Evolutionary conservation across 2,797 vertebrate genomes (phyloP).

Genomic region (Sebastes flavidus): DNA sequence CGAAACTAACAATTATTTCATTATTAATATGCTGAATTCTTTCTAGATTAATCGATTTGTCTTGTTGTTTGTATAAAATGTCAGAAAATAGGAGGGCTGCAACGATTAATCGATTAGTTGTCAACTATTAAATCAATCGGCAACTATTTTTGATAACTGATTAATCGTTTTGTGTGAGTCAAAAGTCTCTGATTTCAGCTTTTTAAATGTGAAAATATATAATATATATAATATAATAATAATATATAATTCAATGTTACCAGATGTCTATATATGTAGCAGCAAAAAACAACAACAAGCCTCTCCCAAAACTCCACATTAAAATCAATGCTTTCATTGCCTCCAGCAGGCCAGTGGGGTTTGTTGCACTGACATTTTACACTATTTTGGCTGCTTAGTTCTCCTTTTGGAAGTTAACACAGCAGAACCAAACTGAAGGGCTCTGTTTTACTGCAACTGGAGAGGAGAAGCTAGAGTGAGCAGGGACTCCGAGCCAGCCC

Average conservation of each 20-base stretch:
- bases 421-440: background rate
- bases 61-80: too few relatives aligned
- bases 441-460: background rate
- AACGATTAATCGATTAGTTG: too few relatives aligned
- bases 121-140: too few relatives aligned
- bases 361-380: slow-evolving; percentile 9
- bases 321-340: background rate
- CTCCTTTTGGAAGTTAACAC: background rate
- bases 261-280: background rate
- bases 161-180: too few relatives aligned
- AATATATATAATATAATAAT: too few relatives aligned
- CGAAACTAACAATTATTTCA: too few relatives aligned
- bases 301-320: background rate
- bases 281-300: background rate
- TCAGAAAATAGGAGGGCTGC: too few relatives aligned
- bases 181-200: too few relatives aligned
- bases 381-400: background rate
- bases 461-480: background rate
- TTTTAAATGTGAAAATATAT: too few relatives aligned
- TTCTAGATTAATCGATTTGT: too few relatives aligned
- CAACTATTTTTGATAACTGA: too few relatives aligned
- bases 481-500: background rate
- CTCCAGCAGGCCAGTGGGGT: background rate
- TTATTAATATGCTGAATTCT: fast-evolving
- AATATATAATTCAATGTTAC: too few relatives aligned